Evolutionary conservation across 2,113 vertebrate genomes (phyloP), one percentile per base, ranked within the genome.

Genomic region (Hippocampus guttulatus): DNA sequence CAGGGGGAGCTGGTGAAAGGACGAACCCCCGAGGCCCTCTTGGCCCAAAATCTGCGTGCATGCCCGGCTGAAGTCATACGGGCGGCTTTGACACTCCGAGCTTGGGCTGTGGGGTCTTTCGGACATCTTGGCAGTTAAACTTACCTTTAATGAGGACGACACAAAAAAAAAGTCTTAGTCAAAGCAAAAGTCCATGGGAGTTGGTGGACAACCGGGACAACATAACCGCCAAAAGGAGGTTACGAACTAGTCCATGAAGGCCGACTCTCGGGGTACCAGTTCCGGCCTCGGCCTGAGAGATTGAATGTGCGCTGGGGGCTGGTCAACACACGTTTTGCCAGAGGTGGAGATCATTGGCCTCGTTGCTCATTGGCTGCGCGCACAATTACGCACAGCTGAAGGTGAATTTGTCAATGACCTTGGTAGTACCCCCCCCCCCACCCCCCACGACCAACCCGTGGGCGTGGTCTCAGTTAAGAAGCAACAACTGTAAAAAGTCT

Each of bases 401-500:
- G 81, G 78, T 88, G 90, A 85, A 81, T 87, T 92, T 93, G 93
- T 90, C 86, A 94, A 92, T 94, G 94, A 94, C 93, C 94, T 95
- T 95, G 94, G 92, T 91, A 87, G 80, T 66, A 23, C 15, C 5
- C 78, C 75, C 47, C 64, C 21, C 38, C 1, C 20, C 11, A 10
- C 15, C 49, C 49, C 16, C 3, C 10, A 75, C 67, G 47, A 33
- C 30, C 30, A 33, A 33, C 30, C 30, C 27, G 77, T 78, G 77
- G 88, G 88, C 77, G 79, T 86, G 87, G 66, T 68, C 74, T 75
- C 14, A 67, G 14, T 3, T 16, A 16, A 20, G 1, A n/a, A 9
- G 64, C 40, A 43, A n/a, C 10, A 16, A 45, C 64, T 45, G 7
- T 38, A 40, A 43, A 57, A 52, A 51, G 11, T 60, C 57, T 30